phyloP scores from a whole-genome alignment of 2,888 invertebrate genomes.

The Xestia ashworthii region DNA sequence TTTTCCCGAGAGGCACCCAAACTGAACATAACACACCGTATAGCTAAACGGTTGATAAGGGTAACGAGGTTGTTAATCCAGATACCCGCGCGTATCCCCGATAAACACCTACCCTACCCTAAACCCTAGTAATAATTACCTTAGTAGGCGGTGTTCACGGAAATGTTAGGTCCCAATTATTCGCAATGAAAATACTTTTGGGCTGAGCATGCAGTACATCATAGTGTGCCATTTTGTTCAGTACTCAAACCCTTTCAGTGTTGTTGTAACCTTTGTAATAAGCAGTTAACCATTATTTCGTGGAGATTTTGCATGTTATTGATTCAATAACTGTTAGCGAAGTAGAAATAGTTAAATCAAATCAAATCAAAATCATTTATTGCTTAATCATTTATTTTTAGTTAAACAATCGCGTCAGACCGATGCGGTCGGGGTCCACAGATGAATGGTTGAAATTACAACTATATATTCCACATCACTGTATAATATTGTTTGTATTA shows the following conservation, averaged over 20 bases:
- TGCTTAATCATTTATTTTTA: too few species aligned
- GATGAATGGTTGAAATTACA: too few species aligned
- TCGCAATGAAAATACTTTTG: neutral
- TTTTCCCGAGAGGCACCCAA: neutral
- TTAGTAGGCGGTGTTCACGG: neutral
- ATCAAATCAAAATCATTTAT: too few species aligned
- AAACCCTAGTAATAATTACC: neutral
- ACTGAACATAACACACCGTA: neutral
- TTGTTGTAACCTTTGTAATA: neutral
- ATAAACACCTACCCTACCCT: constrained; percentile 5
- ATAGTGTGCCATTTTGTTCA: neutral
- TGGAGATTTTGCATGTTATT: neutral
- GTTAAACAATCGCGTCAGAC: too few species aligned
- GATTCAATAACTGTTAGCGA: too few species aligned
- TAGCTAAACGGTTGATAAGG: constrained; percentile 5
- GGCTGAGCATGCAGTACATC: neutral
- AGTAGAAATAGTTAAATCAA: too few species aligned
- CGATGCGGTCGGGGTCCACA: too few species aligned
- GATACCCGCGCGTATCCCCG: too few species aligned
- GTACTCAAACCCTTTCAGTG: neutral
- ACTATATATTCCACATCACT: neutral
- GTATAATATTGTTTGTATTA: neutral
- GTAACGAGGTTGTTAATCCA: constrained; percentile 10
- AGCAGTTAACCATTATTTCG: too few species aligned
- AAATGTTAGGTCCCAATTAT: neutral